Conservation (phyloP, 2,797 vertebrate species). For the Chiroxiphia lanceolata region DNA sequence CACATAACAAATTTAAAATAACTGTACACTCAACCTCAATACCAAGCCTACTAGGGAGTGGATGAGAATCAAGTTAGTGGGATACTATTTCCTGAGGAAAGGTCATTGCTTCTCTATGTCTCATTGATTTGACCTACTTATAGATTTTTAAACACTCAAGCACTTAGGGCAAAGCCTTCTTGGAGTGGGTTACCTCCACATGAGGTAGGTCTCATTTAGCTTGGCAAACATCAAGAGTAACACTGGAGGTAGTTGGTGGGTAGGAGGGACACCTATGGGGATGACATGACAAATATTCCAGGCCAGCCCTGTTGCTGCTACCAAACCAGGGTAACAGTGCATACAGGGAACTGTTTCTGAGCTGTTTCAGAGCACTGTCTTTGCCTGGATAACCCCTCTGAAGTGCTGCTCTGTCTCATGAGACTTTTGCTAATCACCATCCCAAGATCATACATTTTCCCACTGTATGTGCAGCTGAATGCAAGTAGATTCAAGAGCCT, state of each 20-base stretch:
- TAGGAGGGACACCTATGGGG: background rate
- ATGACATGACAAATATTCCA: background rate
- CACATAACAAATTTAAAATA: background rate
- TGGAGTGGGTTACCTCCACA: background rate
- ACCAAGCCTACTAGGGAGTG: background rate
- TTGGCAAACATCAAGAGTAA: background rate
- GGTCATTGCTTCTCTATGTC: background rate
- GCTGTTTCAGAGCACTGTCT: background rate
- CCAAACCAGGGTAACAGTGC: background rate
- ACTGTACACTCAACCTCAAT: background rate
- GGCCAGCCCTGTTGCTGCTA: background rate
- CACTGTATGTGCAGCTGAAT: background rate
- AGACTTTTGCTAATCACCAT: background rate
- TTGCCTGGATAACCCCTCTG: background rate
- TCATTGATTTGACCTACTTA: background rate
- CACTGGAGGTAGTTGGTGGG: background rate
- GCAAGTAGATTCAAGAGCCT: background rate
- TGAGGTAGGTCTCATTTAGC: background rate
- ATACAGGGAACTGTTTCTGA: background rate
- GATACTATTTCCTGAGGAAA: background rate
- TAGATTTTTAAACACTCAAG: conserved; percentile 2
- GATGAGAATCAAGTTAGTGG: background rate
- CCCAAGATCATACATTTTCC: background rate
- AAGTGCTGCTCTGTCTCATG: background rate
- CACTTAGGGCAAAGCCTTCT: conserved; percentile 7